These are phyloP conservation scores for Bombus polaris DNA, from an alignment of 1,140 invertebrate genomes.

Conservation along the genomic window DNA sequence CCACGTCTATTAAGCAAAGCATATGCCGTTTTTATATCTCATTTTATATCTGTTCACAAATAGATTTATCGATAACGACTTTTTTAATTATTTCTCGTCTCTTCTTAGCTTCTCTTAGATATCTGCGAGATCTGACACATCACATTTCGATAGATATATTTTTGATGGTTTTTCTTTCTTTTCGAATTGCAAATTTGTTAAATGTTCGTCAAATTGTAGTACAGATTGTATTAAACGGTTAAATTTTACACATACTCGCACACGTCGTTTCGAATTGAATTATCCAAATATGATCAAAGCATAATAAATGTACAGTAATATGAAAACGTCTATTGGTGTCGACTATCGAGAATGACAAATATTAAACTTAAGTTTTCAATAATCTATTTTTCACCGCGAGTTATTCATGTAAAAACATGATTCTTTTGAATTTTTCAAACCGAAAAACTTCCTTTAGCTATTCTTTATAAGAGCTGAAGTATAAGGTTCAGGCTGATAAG, in stretches of 20 bases:
- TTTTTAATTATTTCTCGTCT: too few relatives aligned
- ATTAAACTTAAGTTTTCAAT: not conserved
- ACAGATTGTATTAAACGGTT: not conserved
- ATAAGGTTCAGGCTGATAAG: not conserved
- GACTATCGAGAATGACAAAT: not conserved
- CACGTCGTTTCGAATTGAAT: not conserved
- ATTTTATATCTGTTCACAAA: too few relatives aligned
- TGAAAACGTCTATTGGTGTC: not conserved
- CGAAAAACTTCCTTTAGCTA: not conserved
- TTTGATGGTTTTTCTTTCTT: slow-evolving; percentile 12
- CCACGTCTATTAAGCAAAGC: not conserved
- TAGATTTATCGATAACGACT: not conserved
- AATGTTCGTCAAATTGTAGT: not conserved
- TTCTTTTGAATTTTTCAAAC: not conserved
- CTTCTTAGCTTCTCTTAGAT: not conserved
- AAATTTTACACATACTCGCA: not conserved
- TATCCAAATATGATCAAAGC: not conserved
- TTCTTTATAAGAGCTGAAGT: not conserved
- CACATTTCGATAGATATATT: not conserved
- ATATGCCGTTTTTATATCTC: not conserved
- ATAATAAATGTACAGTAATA: not conserved
- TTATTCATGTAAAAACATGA: not conserved
- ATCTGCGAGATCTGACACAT: not conserved
- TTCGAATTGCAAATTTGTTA: slow-evolving; percentile 1
- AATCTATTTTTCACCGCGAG: not conserved